Evolutionary conservation across 2,797 vertebrate species (phyloP).

Genomic region (Pygocentrus nattereri): DNA sequence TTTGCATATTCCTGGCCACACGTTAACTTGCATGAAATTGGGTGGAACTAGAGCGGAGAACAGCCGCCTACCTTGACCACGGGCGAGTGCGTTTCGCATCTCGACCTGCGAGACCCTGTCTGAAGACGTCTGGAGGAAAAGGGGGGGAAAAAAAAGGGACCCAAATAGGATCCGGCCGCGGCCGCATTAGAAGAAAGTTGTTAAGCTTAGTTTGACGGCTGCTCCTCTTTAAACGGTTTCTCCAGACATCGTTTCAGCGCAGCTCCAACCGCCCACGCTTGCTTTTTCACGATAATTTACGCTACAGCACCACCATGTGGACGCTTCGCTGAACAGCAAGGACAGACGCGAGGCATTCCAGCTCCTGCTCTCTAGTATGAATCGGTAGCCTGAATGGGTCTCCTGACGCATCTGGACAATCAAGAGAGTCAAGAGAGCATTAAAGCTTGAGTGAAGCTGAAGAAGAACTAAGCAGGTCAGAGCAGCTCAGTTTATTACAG

Average conservation of each 20-base stretch:
- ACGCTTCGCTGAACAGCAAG: neutral
- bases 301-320: constrained; percentile 51
- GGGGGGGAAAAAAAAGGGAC: neutral
- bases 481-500: no score
- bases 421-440: neutral
- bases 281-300: constrained; percentile 5
- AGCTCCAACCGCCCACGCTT: neutral
- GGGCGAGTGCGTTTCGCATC: constrained; percentile 46
- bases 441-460: no score
- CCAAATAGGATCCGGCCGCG: constrained; percentile 26
- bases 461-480: no score
- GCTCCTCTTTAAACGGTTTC: constrained; percentile 35
- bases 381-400: no score
- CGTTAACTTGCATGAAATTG: constrained; percentile 67
- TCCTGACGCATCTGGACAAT: neutral
- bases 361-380: no score
- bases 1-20: constrained; percentile 62
- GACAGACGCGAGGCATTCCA: neutral
- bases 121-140: constrained; percentile 49
- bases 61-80: constrained; percentile 48
- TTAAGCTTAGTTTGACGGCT: constrained; percentile 44
- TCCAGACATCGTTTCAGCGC: constrained; percentile 31
- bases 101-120: constrained; percentile 53
- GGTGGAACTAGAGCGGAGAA: constrained; percentile 63
- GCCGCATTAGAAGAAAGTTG: constrained; percentile 43